These are phyloP conservation scores for Sclerurus mexicanus DNA, from an alignment of 2,113 vertebrate species.

Conservation along the genomic window DNA sequence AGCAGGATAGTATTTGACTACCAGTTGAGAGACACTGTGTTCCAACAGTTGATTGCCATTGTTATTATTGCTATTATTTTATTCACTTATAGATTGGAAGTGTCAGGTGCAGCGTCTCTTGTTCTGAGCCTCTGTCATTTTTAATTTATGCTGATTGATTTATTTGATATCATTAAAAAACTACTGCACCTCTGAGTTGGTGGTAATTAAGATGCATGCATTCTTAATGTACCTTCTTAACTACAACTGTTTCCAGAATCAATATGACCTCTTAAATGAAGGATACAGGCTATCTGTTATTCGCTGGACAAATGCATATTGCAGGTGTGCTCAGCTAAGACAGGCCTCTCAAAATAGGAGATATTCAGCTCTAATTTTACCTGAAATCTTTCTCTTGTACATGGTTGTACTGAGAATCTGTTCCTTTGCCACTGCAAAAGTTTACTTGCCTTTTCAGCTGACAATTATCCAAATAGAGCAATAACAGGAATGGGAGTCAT, in stretches of 20 bases:
- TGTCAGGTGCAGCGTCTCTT: not conserved
- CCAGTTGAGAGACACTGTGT: not conserved
- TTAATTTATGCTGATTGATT: constrained; percentile 50
- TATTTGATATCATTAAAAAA: constrained; percentile 18
- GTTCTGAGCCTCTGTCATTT: not conserved
- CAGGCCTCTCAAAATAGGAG: not conserved
- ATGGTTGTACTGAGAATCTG: not conserved
- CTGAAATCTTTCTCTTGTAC: not conserved
- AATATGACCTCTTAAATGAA: constrained; percentile 54
- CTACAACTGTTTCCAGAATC: constrained; percentile 39
- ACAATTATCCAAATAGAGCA: not conserved
- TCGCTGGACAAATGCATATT: not conserved
- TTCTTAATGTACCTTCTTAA: constrained; percentile 45
- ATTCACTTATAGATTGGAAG: not conserved
- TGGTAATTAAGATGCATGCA: constrained; percentile 55
- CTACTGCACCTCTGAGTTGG: not conserved
- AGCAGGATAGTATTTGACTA: not conserved
- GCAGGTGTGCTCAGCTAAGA: not conserved
- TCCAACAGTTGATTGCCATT: not conserved
- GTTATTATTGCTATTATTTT: not conserved
- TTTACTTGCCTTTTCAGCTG: not conserved
- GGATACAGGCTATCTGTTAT: constrained; percentile 8
- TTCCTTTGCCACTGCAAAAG: not conserved
- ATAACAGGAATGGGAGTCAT: not conserved
- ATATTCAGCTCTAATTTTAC: not conserved